A percentile compares a stretch with the other conserved stretches of the same genome.
Evolutionary conservation across 2,888 invertebrate species (phyloP).

Genomic region (Frankliniella intonsa): DNA sequence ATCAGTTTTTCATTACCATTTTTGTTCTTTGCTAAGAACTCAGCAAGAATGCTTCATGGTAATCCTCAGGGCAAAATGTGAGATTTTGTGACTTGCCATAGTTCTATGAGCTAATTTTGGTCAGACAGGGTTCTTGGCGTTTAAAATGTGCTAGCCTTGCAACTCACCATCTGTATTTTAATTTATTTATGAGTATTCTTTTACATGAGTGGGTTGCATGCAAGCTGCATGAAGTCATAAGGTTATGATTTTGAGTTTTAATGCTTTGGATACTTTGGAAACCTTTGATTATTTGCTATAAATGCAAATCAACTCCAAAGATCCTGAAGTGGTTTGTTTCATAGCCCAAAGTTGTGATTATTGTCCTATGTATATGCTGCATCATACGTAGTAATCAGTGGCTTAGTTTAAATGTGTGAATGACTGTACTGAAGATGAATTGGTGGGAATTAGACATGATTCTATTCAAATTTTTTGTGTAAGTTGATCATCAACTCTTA

Average conservation of each 20-base stretch:
- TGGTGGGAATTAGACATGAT: background rate
- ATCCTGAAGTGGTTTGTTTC: background rate
- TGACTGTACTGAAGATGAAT: background rate
- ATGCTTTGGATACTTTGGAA: too few species aligned
- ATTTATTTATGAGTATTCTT: too few species aligned
- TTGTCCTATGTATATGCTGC: background rate
- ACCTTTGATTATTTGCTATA: too few species aligned
- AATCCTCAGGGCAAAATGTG: background rate
- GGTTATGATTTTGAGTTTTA: too few species aligned
- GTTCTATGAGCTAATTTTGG: background rate
- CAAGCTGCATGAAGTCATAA: too few species aligned
- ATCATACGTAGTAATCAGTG: background rate
- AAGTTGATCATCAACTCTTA: too few species aligned
- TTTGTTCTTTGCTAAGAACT: background rate
- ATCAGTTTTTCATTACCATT: background rate
- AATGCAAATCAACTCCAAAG: too few species aligned
- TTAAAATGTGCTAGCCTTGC: background rate
- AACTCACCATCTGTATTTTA: too few species aligned
- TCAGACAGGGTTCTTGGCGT: conserved; percentile 10
- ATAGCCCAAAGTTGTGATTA: background rate
- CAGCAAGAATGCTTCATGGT: background rate
- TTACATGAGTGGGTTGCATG: too few species aligned
- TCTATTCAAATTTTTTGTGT: background rate
- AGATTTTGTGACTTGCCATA: background rate
- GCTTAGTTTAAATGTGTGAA: background rate